phyloP scores from a whole-genome alignment of 2,797 vertebrate species.

The Cuculus canorus region DNA sequence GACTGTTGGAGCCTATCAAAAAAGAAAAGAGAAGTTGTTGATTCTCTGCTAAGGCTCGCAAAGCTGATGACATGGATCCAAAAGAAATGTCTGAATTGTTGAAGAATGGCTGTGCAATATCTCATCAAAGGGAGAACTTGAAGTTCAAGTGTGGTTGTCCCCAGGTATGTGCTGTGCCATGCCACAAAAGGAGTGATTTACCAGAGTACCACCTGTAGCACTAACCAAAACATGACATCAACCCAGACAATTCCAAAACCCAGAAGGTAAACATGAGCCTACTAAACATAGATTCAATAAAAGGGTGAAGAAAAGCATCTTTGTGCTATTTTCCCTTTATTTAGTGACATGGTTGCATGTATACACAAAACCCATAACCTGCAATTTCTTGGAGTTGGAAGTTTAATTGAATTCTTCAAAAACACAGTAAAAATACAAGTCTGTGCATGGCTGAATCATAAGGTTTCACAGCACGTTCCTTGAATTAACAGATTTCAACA shows the following conservation, averaged over 20 bases:
- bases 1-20: neutral
- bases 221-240: neutral
- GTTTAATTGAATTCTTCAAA: neutral
- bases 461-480: neutral
- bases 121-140: neutral
- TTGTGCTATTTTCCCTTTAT: neutral
- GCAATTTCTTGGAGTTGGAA: neutral
- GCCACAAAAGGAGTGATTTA: neutral
- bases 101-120: neutral
- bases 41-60: neutral
- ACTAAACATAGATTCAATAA: neutral
- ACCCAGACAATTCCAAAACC: neutral
- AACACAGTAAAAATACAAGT: neutral
- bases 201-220: neutral
- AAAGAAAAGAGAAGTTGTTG: neutral
- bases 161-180: rapidly evolving
- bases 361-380: neutral
- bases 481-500: neutral
- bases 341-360: neutral
- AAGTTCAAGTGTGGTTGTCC: neutral
- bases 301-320: neutral
- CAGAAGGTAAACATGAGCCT: neutral
- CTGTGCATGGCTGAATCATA: neutral
- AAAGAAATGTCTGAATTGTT: neutral
- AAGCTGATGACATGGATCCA: neutral